Evolutionary conservation across 2,113 vertebrate genomes (phyloP).

Genomic region (Callocephalon fimbriatum): DNA sequence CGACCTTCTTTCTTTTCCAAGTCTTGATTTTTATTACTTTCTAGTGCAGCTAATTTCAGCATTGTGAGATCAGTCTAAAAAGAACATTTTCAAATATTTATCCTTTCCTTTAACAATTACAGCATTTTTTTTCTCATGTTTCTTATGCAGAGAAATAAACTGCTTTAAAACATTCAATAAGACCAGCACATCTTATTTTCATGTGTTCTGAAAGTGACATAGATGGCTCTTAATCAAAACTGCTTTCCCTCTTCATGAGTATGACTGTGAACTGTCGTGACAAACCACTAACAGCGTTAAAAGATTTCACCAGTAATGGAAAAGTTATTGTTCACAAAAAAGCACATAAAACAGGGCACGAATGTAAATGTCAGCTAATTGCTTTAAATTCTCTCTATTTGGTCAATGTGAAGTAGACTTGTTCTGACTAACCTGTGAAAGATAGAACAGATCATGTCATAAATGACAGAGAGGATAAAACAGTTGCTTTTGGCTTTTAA

Average conservation of each 20-base stretch:
- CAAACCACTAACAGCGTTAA: neutral
- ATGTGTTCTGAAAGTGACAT: neutral
- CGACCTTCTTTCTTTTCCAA: conserved; percentile 99
- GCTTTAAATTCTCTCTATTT: neutral
- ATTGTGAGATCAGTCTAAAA: conserved; percentile 97
- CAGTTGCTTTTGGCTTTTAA: neutral
- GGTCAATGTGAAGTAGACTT: neutral
- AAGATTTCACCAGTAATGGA: neutral
- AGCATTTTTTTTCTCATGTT: neutral
- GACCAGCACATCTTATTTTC: neutral
- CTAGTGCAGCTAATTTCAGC: conserved; percentile 96
- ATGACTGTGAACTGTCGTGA: neutral
- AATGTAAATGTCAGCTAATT: neutral
- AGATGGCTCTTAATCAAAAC: neutral
- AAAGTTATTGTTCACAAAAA: neutral
- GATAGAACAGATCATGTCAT: neutral
- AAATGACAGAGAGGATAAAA: neutral
- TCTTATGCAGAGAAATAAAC: neutral
- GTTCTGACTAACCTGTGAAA: neutral
- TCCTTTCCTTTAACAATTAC: neutral
- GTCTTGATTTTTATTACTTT: conserved; percentile 99
- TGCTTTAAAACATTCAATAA: neutral
- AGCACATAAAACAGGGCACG: neutral
- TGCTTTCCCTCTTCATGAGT: neutral
- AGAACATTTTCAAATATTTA: conserved; percentile 48